Evolutionary conservation across 2,888 invertebrate species (phyloP).

Genomic region (Cylindroiulus punctatus): DNA sequence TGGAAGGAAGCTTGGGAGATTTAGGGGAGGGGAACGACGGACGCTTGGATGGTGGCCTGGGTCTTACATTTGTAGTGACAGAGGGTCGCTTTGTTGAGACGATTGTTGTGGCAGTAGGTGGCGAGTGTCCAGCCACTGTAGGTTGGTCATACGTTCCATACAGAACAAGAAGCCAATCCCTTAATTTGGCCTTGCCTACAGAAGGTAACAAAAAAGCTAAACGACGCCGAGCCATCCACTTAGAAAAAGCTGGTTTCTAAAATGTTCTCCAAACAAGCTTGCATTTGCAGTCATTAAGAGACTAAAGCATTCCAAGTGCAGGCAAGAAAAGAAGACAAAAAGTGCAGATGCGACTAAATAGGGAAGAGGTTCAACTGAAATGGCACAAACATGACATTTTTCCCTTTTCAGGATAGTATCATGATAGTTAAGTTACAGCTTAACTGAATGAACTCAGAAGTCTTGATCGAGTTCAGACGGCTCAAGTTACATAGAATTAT

Average conservation of each 20-base stretch:
- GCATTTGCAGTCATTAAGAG: conserved; percentile 24
- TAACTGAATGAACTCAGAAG: too few relatives aligned
- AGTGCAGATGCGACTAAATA: background rate
- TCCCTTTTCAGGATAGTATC: too few relatives aligned
- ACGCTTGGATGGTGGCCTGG: conserved; percentile 53
- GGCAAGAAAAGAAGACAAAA: background rate
- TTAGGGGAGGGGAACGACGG: conserved; percentile 29
- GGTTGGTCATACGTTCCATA: conserved; percentile 64
- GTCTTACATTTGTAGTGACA: conserved; percentile 41
- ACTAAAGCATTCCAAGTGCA: background rate
- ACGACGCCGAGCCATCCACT: conserved; percentile 39
- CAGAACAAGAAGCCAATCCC: conserved; percentile 66
- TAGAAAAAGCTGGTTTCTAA: conserved; percentile 14
- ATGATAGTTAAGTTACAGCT: too few relatives aligned
- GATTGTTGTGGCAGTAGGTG: conserved; percentile 55
- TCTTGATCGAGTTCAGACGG: too few relatives aligned
- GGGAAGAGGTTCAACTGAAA: too few relatives aligned
- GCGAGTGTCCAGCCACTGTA: conserved; percentile 46
- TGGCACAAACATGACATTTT: too few relatives aligned
- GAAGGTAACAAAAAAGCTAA: conserved; percentile 51
- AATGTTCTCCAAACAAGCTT: background rate
- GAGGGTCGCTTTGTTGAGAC: conserved; percentile 52
- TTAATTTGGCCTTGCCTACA: conserved; percentile 62
- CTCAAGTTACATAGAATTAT: too few relatives aligned
- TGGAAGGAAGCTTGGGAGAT: conserved; percentile 10